These are phyloP conservation scores for Steinernema hermaphroditum DNA, from an alignment of 2,888 invertebrate species.

Conservation along the genomic window DNA sequence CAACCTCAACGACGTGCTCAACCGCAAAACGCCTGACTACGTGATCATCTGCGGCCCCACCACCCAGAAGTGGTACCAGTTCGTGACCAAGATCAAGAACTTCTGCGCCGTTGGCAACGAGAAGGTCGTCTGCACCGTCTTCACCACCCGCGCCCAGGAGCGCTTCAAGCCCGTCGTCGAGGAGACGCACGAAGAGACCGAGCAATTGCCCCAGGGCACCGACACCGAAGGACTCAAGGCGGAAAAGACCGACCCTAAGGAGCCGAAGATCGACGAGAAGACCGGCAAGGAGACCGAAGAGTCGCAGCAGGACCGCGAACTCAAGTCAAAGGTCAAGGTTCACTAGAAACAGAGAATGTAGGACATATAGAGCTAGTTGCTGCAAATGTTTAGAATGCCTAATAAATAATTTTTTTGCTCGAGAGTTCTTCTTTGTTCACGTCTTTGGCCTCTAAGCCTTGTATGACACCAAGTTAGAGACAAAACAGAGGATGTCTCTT, in stretches of 20 bases:
- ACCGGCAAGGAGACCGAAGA: conserved; percentile 48
- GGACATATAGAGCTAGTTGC: no score
- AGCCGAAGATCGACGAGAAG: conserved; percentile 21
- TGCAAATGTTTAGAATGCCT: no score
- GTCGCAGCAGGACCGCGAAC: conserved; percentile 47
- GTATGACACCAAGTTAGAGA: no score
- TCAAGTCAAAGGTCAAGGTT: conserved; percentile 39
- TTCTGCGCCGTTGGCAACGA: conserved; percentile 16
- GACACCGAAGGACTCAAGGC: background rate
- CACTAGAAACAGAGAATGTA: background rate
- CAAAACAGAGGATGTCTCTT: no score
- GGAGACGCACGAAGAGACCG: background rate
- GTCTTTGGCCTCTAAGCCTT: no score
- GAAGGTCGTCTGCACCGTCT: conserved; percentile 14
- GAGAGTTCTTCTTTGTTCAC: no score
- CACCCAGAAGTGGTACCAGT: conserved; percentile 14
- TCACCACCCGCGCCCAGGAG: conserved; percentile 2
- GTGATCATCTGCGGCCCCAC: conserved; percentile 19
- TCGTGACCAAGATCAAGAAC: conserved; percentile 28
- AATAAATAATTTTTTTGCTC: no score
- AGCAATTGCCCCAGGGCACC: conserved; percentile 6
- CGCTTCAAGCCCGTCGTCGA: background rate
- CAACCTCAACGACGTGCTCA: conserved; percentile 19
- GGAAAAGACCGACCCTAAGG: background rate
- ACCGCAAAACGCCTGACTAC: conserved; percentile 21